These are phyloP conservation scores for Phlogophora meticulosa DNA, from an alignment of 2,888 invertebrate genomes.

Conservation along the genomic window DNA sequence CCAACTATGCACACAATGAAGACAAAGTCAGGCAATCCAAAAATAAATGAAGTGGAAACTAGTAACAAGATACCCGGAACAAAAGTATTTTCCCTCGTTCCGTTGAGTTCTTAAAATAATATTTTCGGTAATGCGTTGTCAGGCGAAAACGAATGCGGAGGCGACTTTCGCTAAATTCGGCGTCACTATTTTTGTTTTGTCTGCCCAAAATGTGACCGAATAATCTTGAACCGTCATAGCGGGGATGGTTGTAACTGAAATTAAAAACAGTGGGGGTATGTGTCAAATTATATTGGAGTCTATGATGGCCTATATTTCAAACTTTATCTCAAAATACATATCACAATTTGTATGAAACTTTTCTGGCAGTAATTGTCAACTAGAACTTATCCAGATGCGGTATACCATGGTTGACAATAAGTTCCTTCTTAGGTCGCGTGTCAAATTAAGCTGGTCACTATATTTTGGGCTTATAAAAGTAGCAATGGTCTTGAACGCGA, in stretches of 20 bases:
- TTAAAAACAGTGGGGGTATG: neutral
- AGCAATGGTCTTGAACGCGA: constrained; percentile 36
- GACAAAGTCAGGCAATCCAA: constrained; percentile 52
- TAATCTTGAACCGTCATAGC: constrained; percentile 8
- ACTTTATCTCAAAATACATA: too few relatives aligned
- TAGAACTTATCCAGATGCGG: too few relatives aligned
- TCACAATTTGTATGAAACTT: too few relatives aligned
- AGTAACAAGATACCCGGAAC: constrained; percentile 74
- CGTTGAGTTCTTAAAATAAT: constrained; percentile 62
- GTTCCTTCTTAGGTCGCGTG: neutral
- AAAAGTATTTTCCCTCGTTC: constrained; percentile 60
- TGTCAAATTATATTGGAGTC: too few relatives aligned
- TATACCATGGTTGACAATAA: too few relatives aligned
- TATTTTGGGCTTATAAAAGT: constrained; percentile 37
- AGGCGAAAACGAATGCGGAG: constrained; percentile 56
- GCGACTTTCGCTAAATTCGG: constrained; percentile 59
- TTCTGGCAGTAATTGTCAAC: too few relatives aligned
- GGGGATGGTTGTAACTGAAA: neutral
- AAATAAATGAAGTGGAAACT: constrained; percentile 68
- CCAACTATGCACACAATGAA: constrained; percentile 34
- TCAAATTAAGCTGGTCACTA: constrained; percentile 28
- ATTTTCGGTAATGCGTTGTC: constrained; percentile 56
- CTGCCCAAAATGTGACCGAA: constrained; percentile 32
- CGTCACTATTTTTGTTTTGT: constrained; percentile 64
- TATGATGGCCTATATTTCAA: too few relatives aligned